Percentiles rank a stretch among this genome's conserved stretches.
Evolutionary conservation across 1,140 invertebrate genomes (phyloP).

Genomic region (Nylanderia fulva): DNA sequence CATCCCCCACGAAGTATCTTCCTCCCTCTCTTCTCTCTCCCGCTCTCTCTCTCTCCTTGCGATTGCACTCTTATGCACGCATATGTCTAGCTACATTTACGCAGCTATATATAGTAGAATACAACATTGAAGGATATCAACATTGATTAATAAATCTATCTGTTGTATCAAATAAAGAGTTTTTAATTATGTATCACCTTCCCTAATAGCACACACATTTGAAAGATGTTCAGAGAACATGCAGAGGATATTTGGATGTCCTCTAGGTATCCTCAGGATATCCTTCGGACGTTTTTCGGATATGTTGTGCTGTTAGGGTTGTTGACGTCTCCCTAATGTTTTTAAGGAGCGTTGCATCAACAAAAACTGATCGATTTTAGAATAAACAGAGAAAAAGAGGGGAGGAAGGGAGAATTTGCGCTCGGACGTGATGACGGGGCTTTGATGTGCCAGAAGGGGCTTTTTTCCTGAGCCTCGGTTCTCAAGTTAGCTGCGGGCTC

Average conservation of each 20-base stretch:
- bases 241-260: no score
- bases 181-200: no score
- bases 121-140: not conserved
- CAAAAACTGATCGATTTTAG: slow-evolving; percentile 49
- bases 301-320: no score
- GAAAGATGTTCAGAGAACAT: no score
- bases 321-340: slow-evolving; percentile 3
- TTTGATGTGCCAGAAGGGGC: slow-evolving; percentile 64
- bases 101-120: not conserved
- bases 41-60: not conserved
- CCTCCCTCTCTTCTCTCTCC: not conserved
- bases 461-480: slow-evolving; percentile 74
- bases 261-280: no score
- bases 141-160: not conserved
- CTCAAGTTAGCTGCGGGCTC: slow-evolving; percentile 81
- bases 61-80: slow-evolving; percentile 2
- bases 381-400: not conserved
- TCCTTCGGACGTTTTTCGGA: no score
- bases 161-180: no score
- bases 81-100: not conserved
- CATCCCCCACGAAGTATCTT: slow-evolving; percentile 54
- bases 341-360: slow-evolving; percentile 19
- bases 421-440: slow-evolving; percentile 54
- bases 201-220: no score
- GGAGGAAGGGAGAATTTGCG: not conserved